phyloP scores from a whole-genome alignment of 1,140 invertebrate genomes.

The Caenorhabditis briggsae region DNA sequence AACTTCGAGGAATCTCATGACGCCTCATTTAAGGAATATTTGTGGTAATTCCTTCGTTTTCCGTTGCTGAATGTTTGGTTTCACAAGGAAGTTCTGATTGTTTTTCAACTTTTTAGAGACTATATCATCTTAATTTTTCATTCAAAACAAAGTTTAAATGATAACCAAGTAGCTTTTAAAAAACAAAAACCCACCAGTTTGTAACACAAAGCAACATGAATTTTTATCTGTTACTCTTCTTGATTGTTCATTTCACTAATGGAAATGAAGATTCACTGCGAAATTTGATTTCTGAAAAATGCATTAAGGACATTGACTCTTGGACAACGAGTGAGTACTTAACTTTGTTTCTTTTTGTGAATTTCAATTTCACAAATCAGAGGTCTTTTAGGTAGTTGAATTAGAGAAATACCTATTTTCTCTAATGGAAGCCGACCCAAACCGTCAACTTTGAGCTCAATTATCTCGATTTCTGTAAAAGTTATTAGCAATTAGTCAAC shows the following conservation, averaged over 20 bases:
- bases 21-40: too few relatives aligned
- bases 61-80: too few relatives aligned
- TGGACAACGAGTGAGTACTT: conserved; percentile 2
- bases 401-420: too few relatives aligned
- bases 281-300: conserved; percentile 18
- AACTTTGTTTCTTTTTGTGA: too few relatives aligned
- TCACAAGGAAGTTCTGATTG: background rate
- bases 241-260: background rate
- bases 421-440: too few relatives aligned
- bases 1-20: too few relatives aligned
- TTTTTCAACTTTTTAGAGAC: background rate
- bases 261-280: background rate
- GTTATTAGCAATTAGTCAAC: too few relatives aligned
- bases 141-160: background rate
- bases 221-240: background rate
- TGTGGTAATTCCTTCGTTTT: too few relatives aligned
- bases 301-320: conserved; percentile 13
- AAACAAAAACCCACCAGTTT: background rate
- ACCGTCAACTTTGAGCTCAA: too few relatives aligned
- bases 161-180: background rate
- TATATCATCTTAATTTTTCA: conserved; percentile 4
- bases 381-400: too few relatives aligned
- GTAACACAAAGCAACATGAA: background rate
- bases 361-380: too few relatives aligned
- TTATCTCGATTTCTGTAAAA: too few relatives aligned